Evolutionary conservation across 2,797 vertebrate genomes (phyloP).

Genomic region (Sebastes diaconus): DNA sequence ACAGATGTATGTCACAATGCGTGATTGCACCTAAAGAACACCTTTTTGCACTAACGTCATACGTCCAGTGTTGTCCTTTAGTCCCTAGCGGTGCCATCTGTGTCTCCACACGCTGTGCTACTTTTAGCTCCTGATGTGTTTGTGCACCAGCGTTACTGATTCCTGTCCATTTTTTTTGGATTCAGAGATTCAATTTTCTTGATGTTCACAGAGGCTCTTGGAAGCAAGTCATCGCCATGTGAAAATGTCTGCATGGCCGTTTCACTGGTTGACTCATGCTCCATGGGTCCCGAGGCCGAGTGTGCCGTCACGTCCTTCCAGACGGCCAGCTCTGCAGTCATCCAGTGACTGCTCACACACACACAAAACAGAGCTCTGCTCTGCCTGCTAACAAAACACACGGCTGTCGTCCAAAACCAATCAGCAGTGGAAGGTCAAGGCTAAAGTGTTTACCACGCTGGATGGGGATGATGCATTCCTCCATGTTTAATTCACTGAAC

Average conservation of each 20-base stretch:
- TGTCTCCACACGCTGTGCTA: neutral
- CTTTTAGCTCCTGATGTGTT: neutral
- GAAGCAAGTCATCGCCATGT: conserved; percentile 12
- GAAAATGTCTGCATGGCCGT: conserved; percentile 25
- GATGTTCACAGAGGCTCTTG: conserved; percentile 3
- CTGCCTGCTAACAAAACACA: conserved; percentile 41
- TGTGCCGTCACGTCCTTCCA: conserved; percentile 35
- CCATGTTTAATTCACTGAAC: conserved; percentile 27
- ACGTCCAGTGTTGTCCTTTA: neutral
- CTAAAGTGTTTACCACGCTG: conserved; percentile 48
- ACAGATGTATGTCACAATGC: neutral
- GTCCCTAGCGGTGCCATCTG: neutral
- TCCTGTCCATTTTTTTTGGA: neutral
- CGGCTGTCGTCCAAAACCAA: conserved; percentile 39
- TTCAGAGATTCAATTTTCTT: neutral
- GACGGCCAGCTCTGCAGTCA: conserved; percentile 32
- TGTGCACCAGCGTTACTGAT: neutral
- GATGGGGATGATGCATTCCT: conserved; percentile 29
- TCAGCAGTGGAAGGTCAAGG: conserved; percentile 55
- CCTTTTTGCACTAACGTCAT: neutral
- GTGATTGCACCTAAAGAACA: neutral
- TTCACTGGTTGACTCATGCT: conserved; percentile 45
- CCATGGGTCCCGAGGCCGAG: conserved; percentile 40
- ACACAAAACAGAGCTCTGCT: conserved; percentile 19
- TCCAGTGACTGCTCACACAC: conserved; percentile 10